A percentile compares a stretch with the other conserved stretches of the same genome.
phyloP scores from a whole-genome alignment of 2,113 vertebrate genomes.

The Siniperca knerii region DNA sequence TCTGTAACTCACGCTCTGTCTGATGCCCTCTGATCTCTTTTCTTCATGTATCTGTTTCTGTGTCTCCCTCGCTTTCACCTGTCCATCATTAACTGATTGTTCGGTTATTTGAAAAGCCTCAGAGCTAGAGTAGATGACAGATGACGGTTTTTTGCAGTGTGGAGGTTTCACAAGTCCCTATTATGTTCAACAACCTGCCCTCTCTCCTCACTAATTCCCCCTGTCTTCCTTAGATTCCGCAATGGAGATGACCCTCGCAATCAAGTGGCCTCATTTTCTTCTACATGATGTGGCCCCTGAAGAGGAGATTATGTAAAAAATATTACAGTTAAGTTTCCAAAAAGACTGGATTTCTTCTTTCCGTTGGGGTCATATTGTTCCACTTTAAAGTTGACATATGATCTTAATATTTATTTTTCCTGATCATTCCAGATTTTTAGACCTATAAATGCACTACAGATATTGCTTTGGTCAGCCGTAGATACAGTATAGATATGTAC shows the following conservation, averaged over 20 bases:
- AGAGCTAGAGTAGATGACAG: background rate
- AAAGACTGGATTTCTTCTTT: slow-evolving; percentile 21
- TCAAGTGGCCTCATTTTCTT: slow-evolving; percentile 37
- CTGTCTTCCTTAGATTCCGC: slow-evolving; percentile 20
- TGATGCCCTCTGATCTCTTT: slow-evolving; percentile 29
- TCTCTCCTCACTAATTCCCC: slow-evolving; percentile 23
- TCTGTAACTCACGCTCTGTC: background rate
- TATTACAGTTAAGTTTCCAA: background rate
- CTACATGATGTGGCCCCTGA: slow-evolving; percentile 25
- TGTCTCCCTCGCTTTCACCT: background rate
- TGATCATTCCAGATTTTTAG: background rate
- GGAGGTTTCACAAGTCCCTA: background rate
- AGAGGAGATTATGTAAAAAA: background rate
- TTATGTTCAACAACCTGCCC: slow-evolving; percentile 34
- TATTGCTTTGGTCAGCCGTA: background rate
- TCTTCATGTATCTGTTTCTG: background rate
- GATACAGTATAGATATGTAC: background rate
- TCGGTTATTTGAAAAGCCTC: background rate
- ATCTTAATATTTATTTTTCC: background rate
- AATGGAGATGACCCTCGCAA: slow-evolving; percentile 39
- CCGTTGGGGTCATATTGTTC: background rate
- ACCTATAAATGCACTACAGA: background rate
- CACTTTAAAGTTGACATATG: background rate
- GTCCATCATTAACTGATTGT: background rate
- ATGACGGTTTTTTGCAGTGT: slow-evolving; percentile 3